Evolutionary conservation across 2,797 vertebrate genomes (phyloP), one percentile per base, ranked within the genome.

Genomic region (Dicrostonyx torquatus): DNA sequence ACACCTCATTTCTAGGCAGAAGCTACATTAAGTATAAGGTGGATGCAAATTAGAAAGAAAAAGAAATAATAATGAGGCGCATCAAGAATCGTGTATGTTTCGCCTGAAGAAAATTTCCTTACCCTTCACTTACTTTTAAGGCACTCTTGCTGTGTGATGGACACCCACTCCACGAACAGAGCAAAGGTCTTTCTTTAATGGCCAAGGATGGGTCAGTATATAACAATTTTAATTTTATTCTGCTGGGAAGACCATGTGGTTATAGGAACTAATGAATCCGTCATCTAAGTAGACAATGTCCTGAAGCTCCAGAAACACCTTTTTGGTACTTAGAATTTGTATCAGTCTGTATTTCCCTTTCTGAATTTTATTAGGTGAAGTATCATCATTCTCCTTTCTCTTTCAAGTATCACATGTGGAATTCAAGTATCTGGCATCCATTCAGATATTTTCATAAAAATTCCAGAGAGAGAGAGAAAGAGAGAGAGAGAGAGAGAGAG

Each of bases 21-120:
- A 58, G 17, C 4, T 45, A n/a, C 37, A 43, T 85, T 82, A 62
- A 73, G 73, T 8, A 12, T 29, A 84, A 85, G 48, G 72, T 89
- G 77, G 68, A 88, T 86, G 34, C 62, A 96, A 77, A 90, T 94
- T 85, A 50, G 37, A 45, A 92, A 78, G 88, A 94, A 91, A 86
- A 90, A 72, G 58, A 89, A 95, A 86, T 85, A 77, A 89, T 94
- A 90, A 62, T 7, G 66, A 88, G 77, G 24, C 4, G 31, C 76
- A 78, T 31, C 73, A 43, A 85, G 37, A 37, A 43, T 24, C 37
- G n/a, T 66, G 2, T 48, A 87, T 55, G 2, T 95, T 97, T 95
- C 50, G 53, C 77, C 80, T 70, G 77, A 94, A 64, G 80, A 93
- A 91, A 78, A 89, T 91, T 85, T 91, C 82, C 14, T 43, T 82